Conservation (phyloP, 2,888 invertebrate species). For the Leptinotarsa tumamoca region DNA sequence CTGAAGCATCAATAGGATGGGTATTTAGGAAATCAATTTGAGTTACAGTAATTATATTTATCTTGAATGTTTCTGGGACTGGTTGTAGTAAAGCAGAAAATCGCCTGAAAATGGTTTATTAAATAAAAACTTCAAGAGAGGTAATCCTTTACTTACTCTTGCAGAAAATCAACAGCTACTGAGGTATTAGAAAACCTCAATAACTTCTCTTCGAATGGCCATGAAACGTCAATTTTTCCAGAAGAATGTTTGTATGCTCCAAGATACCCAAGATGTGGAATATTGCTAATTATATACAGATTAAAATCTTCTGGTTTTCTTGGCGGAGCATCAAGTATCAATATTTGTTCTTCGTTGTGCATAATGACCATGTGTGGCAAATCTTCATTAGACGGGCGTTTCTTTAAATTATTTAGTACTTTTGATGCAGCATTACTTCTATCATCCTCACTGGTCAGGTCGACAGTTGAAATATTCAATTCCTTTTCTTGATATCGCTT, state of each 20-base stretch:
- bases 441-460: constrained; percentile 42
- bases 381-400: background rate
- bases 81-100: constrained; percentile 55
- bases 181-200: constrained; percentile 51
- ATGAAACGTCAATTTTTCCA: constrained; percentile 54
- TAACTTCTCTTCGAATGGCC: constrained; percentile 56
- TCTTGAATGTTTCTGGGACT: constrained; percentile 56
- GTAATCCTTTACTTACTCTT: constrained; percentile 48
- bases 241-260: constrained; percentile 50
- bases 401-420: background rate
- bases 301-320: constrained; percentile 49
- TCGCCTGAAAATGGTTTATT: constrained; percentile 46
- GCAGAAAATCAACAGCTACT: constrained; percentile 49
- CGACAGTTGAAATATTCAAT: constrained; percentile 39
- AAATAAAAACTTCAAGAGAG: background rate
- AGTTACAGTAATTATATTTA: constrained; percentile 53
- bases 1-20: constrained; percentile 53
- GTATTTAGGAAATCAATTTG: constrained; percentile 50
- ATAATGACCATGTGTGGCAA: constrained; percentile 29
- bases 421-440: background rate
- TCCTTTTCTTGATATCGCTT: background rate
- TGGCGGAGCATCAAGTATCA: constrained; percentile 40
- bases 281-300: constrained; percentile 57
- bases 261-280: constrained; percentile 58
- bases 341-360: constrained; percentile 37